Base-by-base conservation (phyloP, 2,797 vertebrate species). In the Parauchenoglanis punctatus region DNA sequence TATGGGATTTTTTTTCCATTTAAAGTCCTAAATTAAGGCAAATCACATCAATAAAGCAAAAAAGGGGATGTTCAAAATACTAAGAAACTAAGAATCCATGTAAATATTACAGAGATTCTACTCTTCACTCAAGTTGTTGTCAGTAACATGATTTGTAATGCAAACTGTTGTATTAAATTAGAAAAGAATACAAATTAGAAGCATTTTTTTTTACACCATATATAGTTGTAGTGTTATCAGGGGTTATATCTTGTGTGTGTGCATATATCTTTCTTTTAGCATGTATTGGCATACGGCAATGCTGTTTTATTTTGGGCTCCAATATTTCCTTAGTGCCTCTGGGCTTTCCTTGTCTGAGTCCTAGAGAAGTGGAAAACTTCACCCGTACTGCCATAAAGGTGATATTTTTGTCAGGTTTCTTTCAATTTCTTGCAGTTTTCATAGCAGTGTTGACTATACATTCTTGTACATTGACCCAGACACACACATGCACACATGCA, bases 301-400 rank as follows among this genome's bases (percentile, higher is more conserved):
- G 20, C n/a, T 86, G n/a, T 58, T 59, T 44, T 52, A 25, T 35
- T 75, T 65, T 44, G 44, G 56, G 54, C 28, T 31, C 7, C 44
- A 40, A 78, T 72, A 52, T 88, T 83, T 83, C 54, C 23, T 15
- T 63, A 40, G 23, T 31, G 59, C 80, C 58, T 76, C 31, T 20
- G 67, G 54, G 40, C 25, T 75, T 87, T 44, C 28, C 28, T 2
- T 58, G 77, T 80, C 54, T 20, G 17, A 58, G n/a, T 28, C 25
- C 52, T 77, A 28, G 18, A 35, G 56, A 80, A 59, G 56, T 59
- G 54, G 17, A 35, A 18, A 58, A 18, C 13, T 35, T 80, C 31
- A 11, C 20, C 31, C 17, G 28, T n/a, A 80, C 28, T 52, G 31
- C 31, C 76, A 56, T 54, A 12, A 78, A 78, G 52, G 28, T 76